phyloP scores from a whole-genome alignment of 2,797 vertebrate species.

The Microctenopoma lineatum region DNA sequence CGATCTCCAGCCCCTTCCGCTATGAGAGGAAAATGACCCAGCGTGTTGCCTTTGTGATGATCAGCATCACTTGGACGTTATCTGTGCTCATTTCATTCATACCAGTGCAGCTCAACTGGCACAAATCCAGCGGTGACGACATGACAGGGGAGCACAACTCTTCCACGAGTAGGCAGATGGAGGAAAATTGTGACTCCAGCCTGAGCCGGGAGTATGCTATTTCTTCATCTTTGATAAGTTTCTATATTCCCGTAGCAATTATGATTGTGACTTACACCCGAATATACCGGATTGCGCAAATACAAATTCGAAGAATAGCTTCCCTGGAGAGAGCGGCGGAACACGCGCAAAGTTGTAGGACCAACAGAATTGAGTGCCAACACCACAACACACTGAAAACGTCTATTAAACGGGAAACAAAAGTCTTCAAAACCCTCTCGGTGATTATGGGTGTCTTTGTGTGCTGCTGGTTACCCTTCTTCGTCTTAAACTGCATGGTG shows the following conservation, averaged over 20 bases:
- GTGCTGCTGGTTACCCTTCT: conserved; percentile 97
- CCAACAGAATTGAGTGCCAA: conserved; percentile 81
- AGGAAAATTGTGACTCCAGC: conserved; percentile 90
- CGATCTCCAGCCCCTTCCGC: conserved; percentile 94
- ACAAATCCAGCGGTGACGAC: conserved; percentile 79
- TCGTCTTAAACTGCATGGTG: conserved; percentile 93
- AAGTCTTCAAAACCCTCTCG: conserved; percentile 94
- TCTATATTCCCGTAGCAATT: conserved; percentile 95
- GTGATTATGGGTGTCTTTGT: conserved; percentile 97
- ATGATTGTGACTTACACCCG: conserved; percentile 96
- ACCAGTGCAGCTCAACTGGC: conserved; percentile 95
- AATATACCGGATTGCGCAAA: conserved; percentile 94
- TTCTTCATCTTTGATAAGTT: conserved; percentile 95
- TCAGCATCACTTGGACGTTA: conserved; percentile 90
- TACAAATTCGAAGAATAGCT: conserved; percentile 91
- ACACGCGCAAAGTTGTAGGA: conserved; percentile 89
- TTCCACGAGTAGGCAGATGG: conserved; percentile 46
- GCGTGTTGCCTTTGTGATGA: conserved; percentile 90
- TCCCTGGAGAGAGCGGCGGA: conserved; percentile 92
- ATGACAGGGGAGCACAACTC: conserved; percentile 59
- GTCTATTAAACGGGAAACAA: conserved; percentile 92
- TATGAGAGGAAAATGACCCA: conserved; percentile 97
- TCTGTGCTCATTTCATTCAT: conserved; percentile 96
- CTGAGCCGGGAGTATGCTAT: conserved; percentile 94
- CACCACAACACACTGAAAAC: conserved; percentile 86